Evolutionary conservation across 2,797 vertebrate genomes (phyloP).

Genomic region (Tragelaphus eurycerus): DNA sequence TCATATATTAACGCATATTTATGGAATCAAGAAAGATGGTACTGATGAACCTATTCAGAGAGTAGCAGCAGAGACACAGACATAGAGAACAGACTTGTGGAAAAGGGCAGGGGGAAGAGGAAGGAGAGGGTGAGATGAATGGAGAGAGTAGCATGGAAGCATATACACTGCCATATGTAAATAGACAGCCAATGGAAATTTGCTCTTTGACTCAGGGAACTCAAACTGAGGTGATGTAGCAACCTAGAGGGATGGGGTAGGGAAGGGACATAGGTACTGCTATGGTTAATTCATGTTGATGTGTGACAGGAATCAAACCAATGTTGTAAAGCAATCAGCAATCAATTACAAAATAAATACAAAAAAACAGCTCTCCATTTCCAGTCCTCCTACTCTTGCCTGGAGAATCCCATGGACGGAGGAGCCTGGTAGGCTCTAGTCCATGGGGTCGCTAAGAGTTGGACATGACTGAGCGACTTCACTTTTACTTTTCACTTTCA

Average conservation of each 20-base stretch:
- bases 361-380: background rate
- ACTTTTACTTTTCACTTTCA: too few relatives aligned
- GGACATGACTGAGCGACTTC: too few relatives aligned
- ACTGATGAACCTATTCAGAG: background rate
- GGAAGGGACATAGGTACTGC: background rate
- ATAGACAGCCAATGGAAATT: background rate
- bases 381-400: too few relatives aligned
- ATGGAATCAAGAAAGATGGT: background rate
- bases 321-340: background rate
- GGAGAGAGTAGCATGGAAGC: background rate
- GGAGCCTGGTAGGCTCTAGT: too few relatives aligned
- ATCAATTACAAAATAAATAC: background rate
- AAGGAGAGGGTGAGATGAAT: background rate
- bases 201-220: background rate
- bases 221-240: background rate
- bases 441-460: too few relatives aligned
- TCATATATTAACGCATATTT: background rate
- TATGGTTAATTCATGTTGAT: background rate
- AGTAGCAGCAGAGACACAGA: background rate
- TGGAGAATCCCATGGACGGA: too few relatives aligned
- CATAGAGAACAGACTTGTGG: background rate
- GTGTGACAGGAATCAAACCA: background rate
- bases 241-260: background rate
- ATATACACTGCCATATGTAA: background rate
- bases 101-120: background rate